Conservation (phyloP, 1,140 invertebrate genomes). For the Eupeodes corollae region DNA sequence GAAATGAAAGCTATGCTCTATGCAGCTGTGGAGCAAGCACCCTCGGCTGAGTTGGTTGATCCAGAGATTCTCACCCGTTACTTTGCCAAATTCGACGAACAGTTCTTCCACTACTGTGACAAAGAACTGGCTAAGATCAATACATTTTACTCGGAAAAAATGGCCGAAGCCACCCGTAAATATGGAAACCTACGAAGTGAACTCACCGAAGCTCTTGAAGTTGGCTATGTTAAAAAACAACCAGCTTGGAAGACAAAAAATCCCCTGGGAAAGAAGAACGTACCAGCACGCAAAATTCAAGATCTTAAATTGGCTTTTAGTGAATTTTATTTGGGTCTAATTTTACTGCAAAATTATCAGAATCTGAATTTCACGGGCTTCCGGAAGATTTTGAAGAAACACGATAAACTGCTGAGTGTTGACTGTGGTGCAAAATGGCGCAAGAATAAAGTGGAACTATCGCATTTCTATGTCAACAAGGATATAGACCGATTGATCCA, state of each 20-base stretch:
- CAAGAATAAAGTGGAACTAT: constrained; percentile 64
- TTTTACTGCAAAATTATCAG: constrained; percentile 62
- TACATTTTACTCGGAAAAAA: constrained; percentile 79
- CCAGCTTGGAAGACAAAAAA: constrained; percentile 41
- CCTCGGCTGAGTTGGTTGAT: constrained; percentile 55
- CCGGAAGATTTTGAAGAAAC: constrained; percentile 87
- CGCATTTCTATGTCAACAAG: constrained; percentile 77
- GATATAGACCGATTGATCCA: constrained; percentile 77
- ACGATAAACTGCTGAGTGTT: constrained; percentile 65
- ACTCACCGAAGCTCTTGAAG: constrained; percentile 44
- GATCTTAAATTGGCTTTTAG: constrained; percentile 85
- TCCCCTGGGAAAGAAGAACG: constrained; percentile 43
- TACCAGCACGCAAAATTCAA: constrained; percentile 56
- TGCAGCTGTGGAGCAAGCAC: constrained; percentile 57
- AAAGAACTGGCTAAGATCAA: constrained; percentile 79
- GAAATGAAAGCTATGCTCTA: constrained; percentile 69
- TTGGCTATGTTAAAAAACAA: constrained; percentile 33
- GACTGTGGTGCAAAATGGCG: constrained; percentile 59
- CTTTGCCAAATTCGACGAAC: constrained; percentile 72
- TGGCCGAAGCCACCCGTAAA: constrained; percentile 75
- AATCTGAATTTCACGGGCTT: constrained; percentile 87
- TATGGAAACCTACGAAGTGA: constrained; percentile 65
- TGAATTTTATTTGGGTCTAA: constrained; percentile 82
- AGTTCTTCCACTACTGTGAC: constrained; percentile 76
- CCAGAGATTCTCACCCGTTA: constrained; percentile 55